Conservation (phyloP, 2,888 invertebrate species). For the Erannis defoliaria region DNA sequence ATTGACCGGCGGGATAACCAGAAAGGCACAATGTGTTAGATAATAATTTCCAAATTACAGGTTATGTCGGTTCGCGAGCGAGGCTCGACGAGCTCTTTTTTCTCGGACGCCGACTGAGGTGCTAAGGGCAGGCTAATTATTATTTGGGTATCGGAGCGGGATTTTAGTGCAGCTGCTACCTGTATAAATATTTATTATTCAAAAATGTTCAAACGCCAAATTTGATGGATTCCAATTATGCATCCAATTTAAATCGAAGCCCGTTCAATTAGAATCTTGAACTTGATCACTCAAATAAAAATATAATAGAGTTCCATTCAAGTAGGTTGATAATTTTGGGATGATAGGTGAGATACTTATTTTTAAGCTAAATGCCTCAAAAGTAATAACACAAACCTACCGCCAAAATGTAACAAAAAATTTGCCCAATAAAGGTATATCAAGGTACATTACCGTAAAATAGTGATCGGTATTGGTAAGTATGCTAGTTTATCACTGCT, state of each 20-base stretch:
- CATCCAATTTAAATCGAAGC: constrained; percentile 59
- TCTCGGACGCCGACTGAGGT: constrained; percentile 80
- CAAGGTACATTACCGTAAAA: too few species aligned
- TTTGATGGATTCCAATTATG: constrained; percentile 77
- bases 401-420: too few species aligned
- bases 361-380: too few species aligned
- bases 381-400: too few species aligned
- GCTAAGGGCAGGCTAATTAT: constrained; percentile 86
- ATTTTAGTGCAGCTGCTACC: constrained; percentile 86
- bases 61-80: constrained; percentile 82
- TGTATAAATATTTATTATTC: constrained; percentile 86
- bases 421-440: too few species aligned
- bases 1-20: constrained; percentile 87
- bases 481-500: too few species aligned
- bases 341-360: background rate
- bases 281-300: constrained; percentile 23
- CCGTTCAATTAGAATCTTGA: constrained; percentile 38
- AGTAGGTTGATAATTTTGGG: background rate
- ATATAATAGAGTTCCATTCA: constrained; percentile 6
- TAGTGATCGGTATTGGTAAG: too few species aligned
- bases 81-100: constrained; percentile 77
- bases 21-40: constrained; percentile 87
- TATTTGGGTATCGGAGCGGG: constrained; percentile 84
- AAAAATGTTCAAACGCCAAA: constrained; percentile 80
- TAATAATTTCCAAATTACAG: constrained; percentile 87